Conservation (phyloP, 2,888 invertebrate genomes). For the Spisula subtruncata region DNA sequence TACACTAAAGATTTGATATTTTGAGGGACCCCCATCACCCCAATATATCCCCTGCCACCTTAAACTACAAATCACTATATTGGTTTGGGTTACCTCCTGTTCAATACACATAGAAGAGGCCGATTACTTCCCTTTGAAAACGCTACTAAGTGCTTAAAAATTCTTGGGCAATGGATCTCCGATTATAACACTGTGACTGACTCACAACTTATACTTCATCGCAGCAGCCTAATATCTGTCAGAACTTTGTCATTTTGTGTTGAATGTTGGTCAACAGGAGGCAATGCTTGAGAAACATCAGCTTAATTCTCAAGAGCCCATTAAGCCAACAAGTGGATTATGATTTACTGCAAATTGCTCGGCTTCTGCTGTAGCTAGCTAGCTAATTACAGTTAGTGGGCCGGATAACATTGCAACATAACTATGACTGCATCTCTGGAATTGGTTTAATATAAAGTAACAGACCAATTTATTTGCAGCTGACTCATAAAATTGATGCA, state of each 20-base stretch:
- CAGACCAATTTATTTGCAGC: neutral
- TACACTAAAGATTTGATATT: too few relatives aligned
- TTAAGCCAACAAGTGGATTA: neutral
- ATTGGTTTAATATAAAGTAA: neutral
- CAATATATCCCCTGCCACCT: too few relatives aligned
- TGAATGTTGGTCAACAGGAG: neutral
- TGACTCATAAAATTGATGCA: neutral
- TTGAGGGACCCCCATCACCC: too few relatives aligned
- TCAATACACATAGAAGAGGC: too few relatives aligned
- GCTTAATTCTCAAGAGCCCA: neutral
- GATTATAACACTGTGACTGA: neutral
- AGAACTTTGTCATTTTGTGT: neutral
- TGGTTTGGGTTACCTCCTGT: too few relatives aligned
- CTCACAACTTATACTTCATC: neutral
- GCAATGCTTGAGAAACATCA: neutral
- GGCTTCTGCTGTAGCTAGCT: neutral
- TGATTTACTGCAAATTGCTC: neutral
- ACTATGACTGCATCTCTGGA: neutral
- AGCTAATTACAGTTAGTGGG: neutral
- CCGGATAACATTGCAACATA: neutral
- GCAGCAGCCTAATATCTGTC: neutral
- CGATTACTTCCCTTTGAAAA: too few relatives aligned
- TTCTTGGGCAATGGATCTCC: too few relatives aligned
- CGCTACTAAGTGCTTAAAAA: too few relatives aligned
- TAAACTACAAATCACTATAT: too few relatives aligned